These are phyloP conservation scores for Galleria mellonella DNA, from an alignment of 1,140 invertebrate genomes.

Conservation along the genomic window DNA sequence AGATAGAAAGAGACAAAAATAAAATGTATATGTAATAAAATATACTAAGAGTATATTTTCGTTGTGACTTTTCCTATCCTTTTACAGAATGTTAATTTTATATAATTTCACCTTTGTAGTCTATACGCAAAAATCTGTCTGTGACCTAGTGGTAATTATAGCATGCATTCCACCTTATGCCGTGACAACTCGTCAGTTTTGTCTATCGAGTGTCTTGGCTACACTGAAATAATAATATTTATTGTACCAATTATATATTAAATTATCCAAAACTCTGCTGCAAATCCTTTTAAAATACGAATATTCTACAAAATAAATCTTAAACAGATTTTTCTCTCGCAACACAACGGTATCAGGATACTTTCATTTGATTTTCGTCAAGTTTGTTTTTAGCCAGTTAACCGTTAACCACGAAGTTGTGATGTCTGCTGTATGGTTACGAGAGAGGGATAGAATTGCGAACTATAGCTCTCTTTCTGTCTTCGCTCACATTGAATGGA, in stretches of 20 bases:
- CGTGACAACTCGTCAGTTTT: conserved; percentile 10
- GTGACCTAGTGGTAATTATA: conserved; percentile 22
- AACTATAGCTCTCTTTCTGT: conserved; percentile 19
- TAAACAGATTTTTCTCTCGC: background rate
- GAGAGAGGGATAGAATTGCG: conserved; percentile 29
- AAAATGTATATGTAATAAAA: no score
- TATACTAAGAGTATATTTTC: no score
- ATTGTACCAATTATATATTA: no score
- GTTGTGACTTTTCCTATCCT: no score
- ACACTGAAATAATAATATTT: background rate
- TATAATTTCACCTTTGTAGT: no score
- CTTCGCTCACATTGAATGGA: conserved; percentile 35
- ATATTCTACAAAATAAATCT: background rate
- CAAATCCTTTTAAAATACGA: no score
- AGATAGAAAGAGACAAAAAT: no score
- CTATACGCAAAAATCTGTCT: background rate
- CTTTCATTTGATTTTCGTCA: conserved; percentile 44
- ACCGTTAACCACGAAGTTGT: conserved; percentile 30
- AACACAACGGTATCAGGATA: conserved; percentile 26
- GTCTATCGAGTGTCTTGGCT: conserved; percentile 6
- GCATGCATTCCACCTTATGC: conserved; percentile 10
- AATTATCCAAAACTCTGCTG: no score
- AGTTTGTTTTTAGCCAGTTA: conserved; percentile 37
- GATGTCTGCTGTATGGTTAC: conserved; percentile 18
- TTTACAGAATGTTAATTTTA: no score